Evolutionary conservation across 1,140 invertebrate species (phyloP), one percentile per base, ranked within the genome.

Genomic region (Hestina assimilis): DNA sequence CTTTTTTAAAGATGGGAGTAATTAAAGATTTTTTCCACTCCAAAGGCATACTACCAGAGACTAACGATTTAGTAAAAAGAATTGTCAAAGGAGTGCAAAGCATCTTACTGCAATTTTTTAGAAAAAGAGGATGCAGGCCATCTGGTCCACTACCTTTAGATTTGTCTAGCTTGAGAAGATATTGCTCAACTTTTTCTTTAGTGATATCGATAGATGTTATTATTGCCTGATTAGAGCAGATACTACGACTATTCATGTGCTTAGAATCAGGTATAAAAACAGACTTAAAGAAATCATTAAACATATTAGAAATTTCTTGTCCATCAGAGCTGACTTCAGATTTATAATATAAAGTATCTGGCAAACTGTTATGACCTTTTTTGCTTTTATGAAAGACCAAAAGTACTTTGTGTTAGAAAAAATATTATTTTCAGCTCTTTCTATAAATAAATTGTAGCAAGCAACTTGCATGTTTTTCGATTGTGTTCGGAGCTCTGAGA

Each of bases 321-420:
- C 40, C 20, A 42, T 24, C 14, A n/a, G 11, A 42, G 11, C 19
- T 21, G 24, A 24, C 20, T 4, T 24, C 20, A 23, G 11, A 42
- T n/a, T 42, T 12, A 19, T 24, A 42, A 42, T 42, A 42, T 21
- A 42, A 24, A 12, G 14, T 11, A 42, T 42, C n/a, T 12, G 40
- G 40, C 24, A 42, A 1, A 24, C n/a, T 12, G 12, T n/a, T 46
- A 31, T 46, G 24, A 29, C 15, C 43, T 46, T 42, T 42, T n/a
- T 42, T 42, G 40, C 3, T 8, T 42, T 42, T n/a, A 42, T 42
- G n/a, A 4, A 46, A 15, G 43, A 46, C 43, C 43, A 46, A 46
- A 46, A 46, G 7, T 46, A 14, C 17, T 46, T 46, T 46, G 43
- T 29, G 26, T 15, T 46, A 29, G 19, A 29, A 29, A 14, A 14